Conservation (phyloP, 2,888 invertebrate species). For the Zhuqinia jingwanae region DNA sequence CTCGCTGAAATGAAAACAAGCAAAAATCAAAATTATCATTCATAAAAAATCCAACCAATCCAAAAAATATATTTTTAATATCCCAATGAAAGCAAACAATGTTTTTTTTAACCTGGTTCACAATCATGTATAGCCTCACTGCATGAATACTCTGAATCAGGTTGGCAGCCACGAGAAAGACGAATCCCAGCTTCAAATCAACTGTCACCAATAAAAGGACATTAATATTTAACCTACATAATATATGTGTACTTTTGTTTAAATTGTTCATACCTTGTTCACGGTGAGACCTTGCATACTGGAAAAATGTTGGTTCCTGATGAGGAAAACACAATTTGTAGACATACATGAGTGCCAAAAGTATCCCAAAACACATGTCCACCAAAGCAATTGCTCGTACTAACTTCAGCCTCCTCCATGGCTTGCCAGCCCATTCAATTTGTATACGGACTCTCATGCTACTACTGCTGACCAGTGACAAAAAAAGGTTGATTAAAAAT, state of each 20-base stretch:
- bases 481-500: no score
- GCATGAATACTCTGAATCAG: slow-evolving; percentile 67
- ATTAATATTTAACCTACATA: no score
- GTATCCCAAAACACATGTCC: slow-evolving; percentile 58
- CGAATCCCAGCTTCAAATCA: slow-evolving; percentile 47
- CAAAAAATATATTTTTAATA: background rate
- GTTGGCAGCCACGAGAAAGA: slow-evolving; percentile 65
- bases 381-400: slow-evolving; percentile 52
- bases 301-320: slow-evolving; percentile 54
- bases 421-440: slow-evolving; percentile 70
- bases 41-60: background rate
- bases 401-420: slow-evolving; percentile 51
- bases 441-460: slow-evolving; percentile 66
- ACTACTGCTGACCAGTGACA: no score
- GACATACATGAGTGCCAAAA: slow-evolving; percentile 59
- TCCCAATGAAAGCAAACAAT: no score
- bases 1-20: slow-evolving; percentile 13
- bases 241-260: no score
- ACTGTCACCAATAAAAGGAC: slow-evolving; percentile 46
- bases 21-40: background rate
- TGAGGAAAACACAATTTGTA: slow-evolving; percentile 64
- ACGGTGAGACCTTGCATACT: slow-evolving; percentile 22
- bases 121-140: slow-evolving; percentile 49
- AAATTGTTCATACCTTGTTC: slow-evolving; percentile 59
- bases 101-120: slow-evolving; percentile 65